phyloP scores from a whole-genome alignment of 2,797 vertebrate species.

The Hypotaenidia philippensis region DNA sequence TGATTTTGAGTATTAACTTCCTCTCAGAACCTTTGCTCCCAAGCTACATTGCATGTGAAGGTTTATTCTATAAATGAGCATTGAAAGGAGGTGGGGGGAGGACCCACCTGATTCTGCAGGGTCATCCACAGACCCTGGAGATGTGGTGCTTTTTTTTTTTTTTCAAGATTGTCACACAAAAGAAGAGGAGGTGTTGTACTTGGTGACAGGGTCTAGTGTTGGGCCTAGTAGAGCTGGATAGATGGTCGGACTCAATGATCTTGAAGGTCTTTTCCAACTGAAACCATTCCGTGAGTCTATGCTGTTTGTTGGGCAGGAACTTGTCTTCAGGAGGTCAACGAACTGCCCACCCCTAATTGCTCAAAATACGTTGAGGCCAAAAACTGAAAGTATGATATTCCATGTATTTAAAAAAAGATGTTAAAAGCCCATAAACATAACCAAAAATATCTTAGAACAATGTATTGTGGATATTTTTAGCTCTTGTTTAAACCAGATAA shows the following conservation, averaged over 20 bases:
- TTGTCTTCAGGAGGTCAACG: constrained; percentile 8
- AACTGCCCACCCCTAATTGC: neutral
- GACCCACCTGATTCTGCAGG: neutral
- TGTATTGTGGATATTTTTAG: neutral
- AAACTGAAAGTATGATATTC: neutral
- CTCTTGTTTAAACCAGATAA: neutral
- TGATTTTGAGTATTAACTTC: neutral
- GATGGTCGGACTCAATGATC: too few relatives aligned
- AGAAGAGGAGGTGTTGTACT: too few relatives aligned
- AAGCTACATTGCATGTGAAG: neutral
- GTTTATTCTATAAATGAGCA: neutral
- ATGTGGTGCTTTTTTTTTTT: neutral
- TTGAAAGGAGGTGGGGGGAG: neutral
- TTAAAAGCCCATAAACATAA: neutral
- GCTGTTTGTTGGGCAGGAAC: neutral
- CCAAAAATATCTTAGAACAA: neutral
- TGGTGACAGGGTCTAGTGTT: too few relatives aligned
- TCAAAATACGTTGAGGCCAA: neutral
- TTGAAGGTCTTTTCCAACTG: too few relatives aligned
- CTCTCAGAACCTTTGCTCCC: neutral
- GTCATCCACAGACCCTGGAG: neutral
- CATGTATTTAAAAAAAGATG: neutral
- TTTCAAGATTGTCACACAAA: fast-evolving
- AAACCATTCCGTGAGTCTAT: too few relatives aligned
- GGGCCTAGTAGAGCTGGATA: too few relatives aligned